A percentile compares a stretch with the other conserved stretches of the same genome.
phyloP scores from a whole-genome alignment of 2,888 invertebrate genomes.

The Charanyca ferruginea region DNA sequence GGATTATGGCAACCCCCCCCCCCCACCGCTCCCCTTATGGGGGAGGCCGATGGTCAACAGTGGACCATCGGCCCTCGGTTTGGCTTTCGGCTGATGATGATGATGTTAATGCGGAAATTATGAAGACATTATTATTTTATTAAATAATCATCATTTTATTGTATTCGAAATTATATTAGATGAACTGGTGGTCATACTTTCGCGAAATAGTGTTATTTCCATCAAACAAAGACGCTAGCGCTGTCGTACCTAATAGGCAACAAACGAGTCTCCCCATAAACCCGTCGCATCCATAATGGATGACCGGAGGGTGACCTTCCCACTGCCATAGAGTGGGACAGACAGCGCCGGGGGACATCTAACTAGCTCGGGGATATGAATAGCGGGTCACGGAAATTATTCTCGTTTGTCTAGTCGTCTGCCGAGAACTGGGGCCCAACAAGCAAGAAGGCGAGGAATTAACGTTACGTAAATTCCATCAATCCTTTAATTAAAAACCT shows the following conservation, averaged over 20 bases:
- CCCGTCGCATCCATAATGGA: constrained; percentile 35
- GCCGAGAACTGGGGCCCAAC: too few relatives aligned
- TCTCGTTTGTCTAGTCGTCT: not conserved
- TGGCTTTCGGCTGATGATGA: too few relatives aligned
- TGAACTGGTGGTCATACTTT: not conserved
- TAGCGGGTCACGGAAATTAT: not conserved
- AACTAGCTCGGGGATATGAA: constrained; percentile 22
- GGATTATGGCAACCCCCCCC: too few relatives aligned
- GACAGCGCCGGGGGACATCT: constrained; percentile 35
- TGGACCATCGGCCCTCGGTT: too few relatives aligned
- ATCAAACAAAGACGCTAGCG: not conserved
- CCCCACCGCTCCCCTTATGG: too few relatives aligned
- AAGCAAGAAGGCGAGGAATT: too few relatives aligned
- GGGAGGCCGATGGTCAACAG: too few relatives aligned
- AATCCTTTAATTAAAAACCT: too few relatives aligned
- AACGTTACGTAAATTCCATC: too few relatives aligned
- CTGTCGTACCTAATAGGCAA: constrained; percentile 34
- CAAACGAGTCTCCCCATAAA: constrained; percentile 33
- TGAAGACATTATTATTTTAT: too few relatives aligned
- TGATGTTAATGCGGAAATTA: too few relatives aligned
- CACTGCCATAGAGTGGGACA: not conserved
- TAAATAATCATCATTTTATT: too few relatives aligned
- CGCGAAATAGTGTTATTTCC: not conserved
- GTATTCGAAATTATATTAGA: not conserved
- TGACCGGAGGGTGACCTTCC: constrained; percentile 30